Percentiles rank a stretch among this genome's conserved stretches.
Evolutionary conservation across 2,797 vertebrate genomes (phyloP).

Genomic region (Sebastes nivosus): DNA sequence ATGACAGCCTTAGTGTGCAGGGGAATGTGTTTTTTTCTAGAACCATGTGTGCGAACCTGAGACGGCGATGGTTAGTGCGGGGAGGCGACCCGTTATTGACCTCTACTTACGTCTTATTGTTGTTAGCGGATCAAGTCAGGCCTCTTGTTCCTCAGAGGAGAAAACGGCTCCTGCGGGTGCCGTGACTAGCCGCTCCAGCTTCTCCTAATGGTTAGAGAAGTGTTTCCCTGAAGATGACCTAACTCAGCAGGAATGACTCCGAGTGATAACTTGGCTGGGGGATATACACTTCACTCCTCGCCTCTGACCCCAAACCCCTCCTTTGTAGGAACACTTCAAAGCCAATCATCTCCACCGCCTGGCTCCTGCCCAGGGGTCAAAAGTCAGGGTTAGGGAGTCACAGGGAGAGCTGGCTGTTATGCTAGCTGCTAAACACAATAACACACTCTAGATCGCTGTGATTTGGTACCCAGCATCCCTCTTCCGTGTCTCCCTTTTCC

Average conservation of each 20-base stretch:
- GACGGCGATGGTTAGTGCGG: slow-evolving; percentile 16
- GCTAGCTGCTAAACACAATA: slow-evolving; percentile 43
- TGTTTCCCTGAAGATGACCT: slow-evolving; percentile 63
- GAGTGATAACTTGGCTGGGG: slow-evolving; percentile 63
- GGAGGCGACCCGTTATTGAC: slow-evolving; percentile 42
- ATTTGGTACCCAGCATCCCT: slow-evolving; percentile 20
- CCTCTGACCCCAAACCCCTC: slow-evolving; percentile 67
- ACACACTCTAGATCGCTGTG: slow-evolving; percentile 6
- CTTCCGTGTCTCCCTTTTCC: background rate
- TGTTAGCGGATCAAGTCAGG: slow-evolving; percentile 39
- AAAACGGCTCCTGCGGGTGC: slow-evolving; percentile 54
- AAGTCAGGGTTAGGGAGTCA: slow-evolving; percentile 60
- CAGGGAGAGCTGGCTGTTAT: slow-evolving; percentile 50
- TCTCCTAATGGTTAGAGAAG: slow-evolving; percentile 44
- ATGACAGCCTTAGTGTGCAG: background rate
- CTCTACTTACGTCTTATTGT: slow-evolving; percentile 51
- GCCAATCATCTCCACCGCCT: slow-evolving; percentile 60
- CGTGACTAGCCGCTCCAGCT: slow-evolving; percentile 34
- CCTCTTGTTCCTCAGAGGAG: slow-evolving; percentile 43
- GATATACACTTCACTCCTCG: slow-evolving; percentile 69
- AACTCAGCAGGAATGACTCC: slow-evolving; percentile 66
- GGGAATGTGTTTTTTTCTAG: slow-evolving; percentile 5
- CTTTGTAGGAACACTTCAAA: slow-evolving; percentile 79
- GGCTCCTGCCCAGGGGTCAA: slow-evolving; percentile 63
- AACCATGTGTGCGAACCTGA: slow-evolving; percentile 49